Base-by-base conservation (phyloP, 2,888 invertebrate species). In the Volucella zonaria region DNA sequence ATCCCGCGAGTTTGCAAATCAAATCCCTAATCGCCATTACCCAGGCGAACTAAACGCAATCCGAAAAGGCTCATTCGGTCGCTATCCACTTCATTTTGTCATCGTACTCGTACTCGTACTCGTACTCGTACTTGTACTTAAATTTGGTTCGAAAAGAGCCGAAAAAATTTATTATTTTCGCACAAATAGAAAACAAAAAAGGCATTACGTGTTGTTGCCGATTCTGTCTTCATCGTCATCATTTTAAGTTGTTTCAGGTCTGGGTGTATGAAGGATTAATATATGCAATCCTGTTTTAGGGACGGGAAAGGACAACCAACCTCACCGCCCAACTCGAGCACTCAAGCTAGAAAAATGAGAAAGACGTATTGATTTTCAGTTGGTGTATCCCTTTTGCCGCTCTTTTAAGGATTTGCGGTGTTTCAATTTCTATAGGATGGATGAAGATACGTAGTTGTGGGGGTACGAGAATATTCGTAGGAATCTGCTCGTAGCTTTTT, bases 281-380 rank as follows among this genome's bases (percentile, higher is more conserved):
- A 82, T 23, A 70, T 74, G 62, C 74, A 83, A 75, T 66, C 64
- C 79, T 79, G 70, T 83, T 83, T 79, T 70, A 66, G 62, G 79
- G 64, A 51, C 62, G 58, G 75, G 12, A 66, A 49, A 73, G 23
- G 61, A 62, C 62, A 58, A 64, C 73, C 68, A 49, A 79, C 59
- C 23, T 45, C 11, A 18, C 18, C 18, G 1, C 1, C 18, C 18
- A 18, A 18, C 18, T 18, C 18, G 62, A 61, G 51, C 45, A 31
- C 31, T 6, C 47, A 47, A 61, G 43, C 23, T 42, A 49, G 10
- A 15, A 15, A 10, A 45, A 23, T 58, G 52, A 38, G 45, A 62
- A 64, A 38, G 40, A 38, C 58, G n/a, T 83, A 83, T 83, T 79
- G 82, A 83, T 83, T 83, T 79, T 75, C 62, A 78, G 82, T 82